Conservation (phyloP, 2,888 invertebrate genomes). For the Mayetiola destructor region DNA sequence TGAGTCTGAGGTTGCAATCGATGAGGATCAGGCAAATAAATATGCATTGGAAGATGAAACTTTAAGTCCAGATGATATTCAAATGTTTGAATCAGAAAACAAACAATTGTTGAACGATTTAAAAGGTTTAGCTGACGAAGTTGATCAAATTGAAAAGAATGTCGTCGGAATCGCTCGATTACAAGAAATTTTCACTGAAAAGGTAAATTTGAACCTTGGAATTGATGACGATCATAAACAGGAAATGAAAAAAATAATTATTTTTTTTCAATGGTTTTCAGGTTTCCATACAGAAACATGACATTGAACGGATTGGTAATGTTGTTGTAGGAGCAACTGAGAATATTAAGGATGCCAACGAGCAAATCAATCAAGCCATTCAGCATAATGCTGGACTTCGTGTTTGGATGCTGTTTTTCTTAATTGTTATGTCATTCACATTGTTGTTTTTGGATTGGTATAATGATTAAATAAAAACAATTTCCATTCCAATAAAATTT, state of each 20-base stretch:
- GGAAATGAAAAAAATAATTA: too few relatives aligned
- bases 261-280: constrained; percentile 25
- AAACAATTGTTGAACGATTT: constrained; percentile 72
- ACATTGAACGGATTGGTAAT: constrained; percentile 78
- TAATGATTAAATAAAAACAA: constrained; percentile 74
- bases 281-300: constrained; percentile 84
- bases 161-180: constrained; percentile 90
- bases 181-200: constrained; percentile 93
- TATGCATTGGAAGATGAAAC: constrained; percentile 27
- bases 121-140: constrained; percentile 79
- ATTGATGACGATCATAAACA: too few relatives aligned
- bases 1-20: constrained; percentile 21
- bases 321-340: constrained; percentile 85
- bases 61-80: constrained; percentile 72
- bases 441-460: constrained; percentile 97
- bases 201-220: constrained; percentile 35
- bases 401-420: constrained; percentile 87
- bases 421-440: constrained; percentile 90
- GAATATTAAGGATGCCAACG: constrained; percentile 91
- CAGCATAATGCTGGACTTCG: constrained; percentile 91
- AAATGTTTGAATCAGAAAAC: constrained; percentile 88
- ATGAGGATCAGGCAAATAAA: constrained; percentile 22
- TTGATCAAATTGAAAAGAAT: constrained; percentile 77
- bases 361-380: constrained; percentile 92
- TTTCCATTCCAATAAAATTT: too few relatives aligned